phyloP scores from a whole-genome alignment of 2,113 vertebrate species.

The Dunckerocampus dactyliophorus region DNA sequence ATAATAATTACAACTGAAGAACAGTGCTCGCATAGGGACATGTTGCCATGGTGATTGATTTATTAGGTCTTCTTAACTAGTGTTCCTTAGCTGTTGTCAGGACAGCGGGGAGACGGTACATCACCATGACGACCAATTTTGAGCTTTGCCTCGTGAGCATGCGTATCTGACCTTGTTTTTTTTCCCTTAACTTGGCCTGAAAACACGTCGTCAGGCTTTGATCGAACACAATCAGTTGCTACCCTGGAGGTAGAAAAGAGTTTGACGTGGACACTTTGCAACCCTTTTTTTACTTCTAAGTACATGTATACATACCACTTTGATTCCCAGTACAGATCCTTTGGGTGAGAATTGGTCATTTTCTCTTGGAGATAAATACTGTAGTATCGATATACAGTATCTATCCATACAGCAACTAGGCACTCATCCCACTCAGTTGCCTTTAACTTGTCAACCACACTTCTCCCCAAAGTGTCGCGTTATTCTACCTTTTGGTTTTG shows the following conservation, averaged over 20 bases:
- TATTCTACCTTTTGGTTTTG: background rate
- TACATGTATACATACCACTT: constrained; percentile 1
- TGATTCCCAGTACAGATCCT: constrained; percentile 28
- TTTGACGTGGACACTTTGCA: constrained; percentile 2
- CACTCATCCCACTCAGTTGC: constrained; percentile 17
- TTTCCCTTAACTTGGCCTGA: background rate
- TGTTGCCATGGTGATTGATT: constrained; percentile 38
- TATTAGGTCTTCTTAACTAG: constrained; percentile 25
- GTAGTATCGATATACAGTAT: too few species aligned
- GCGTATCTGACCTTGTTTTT: constrained; percentile 1
- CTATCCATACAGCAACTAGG: constrained; percentile 50
- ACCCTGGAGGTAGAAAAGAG: constrained; percentile 9
- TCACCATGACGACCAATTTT: constrained; percentile 22
- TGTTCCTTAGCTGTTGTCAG: constrained; percentile 28
- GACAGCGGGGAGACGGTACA: constrained; percentile 6
- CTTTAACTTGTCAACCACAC: constrained; percentile 18
- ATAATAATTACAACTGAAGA: constrained; percentile 35
- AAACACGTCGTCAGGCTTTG: constrained; percentile 14
- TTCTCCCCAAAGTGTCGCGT: background rate
- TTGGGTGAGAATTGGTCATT: constrained; percentile 34
- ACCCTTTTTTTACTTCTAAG: constrained; percentile 1
- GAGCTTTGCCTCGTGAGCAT: constrained; percentile 1
- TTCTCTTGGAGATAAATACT: too few species aligned
- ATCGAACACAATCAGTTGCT: constrained; percentile 22
- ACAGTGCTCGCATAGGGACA: constrained; percentile 20